These are phyloP conservation scores for Echinometra lucunter DNA, from an alignment of 53 echinoderm and acorn worm species.

Conservation along the genomic window DNA sequence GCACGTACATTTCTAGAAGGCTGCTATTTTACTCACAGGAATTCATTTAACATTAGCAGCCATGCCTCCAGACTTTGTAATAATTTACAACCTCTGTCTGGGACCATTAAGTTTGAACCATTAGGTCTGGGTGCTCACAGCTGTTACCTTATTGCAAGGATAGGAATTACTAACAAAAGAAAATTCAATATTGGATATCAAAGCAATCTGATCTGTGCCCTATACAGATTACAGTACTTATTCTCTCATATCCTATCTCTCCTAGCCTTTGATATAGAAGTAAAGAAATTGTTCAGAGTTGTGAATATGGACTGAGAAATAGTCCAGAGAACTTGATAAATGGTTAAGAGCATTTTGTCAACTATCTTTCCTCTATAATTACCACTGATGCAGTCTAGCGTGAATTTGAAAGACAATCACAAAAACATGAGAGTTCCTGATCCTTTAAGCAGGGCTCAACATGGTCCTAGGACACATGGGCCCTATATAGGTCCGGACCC, in stretches of 20 bases:
- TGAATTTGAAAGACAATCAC: too few relatives aligned
- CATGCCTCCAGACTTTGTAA: neutral
- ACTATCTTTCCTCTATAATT: too few relatives aligned
- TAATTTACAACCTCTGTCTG: constrained; percentile 17
- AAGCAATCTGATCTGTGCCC: neutral
- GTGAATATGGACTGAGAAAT: neutral
- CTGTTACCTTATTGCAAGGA: constrained; percentile 2
- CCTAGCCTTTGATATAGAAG: neutral
- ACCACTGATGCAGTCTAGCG: too few relatives aligned
- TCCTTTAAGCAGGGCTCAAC: too few relatives aligned
- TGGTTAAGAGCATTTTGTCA: neutral
- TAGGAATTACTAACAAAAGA: neutral
- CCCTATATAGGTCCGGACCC: too few relatives aligned
- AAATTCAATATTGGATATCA: neutral
- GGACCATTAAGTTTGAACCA: constrained; percentile 14
- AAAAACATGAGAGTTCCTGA: too few relatives aligned
- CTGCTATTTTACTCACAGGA: neutral
- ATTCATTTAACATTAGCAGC: neutral
- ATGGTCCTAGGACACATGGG: too few relatives aligned
- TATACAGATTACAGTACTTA: neutral
- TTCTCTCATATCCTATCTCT: neutral
- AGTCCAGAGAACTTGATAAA: neutral
- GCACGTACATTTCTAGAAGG: neutral
- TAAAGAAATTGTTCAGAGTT: neutral
- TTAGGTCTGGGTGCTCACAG: neutral